These are phyloP conservation scores for Telmatochromis sp. DNA, from an alignment of 2,113 vertebrate species.

Conservation along the genomic window DNA sequence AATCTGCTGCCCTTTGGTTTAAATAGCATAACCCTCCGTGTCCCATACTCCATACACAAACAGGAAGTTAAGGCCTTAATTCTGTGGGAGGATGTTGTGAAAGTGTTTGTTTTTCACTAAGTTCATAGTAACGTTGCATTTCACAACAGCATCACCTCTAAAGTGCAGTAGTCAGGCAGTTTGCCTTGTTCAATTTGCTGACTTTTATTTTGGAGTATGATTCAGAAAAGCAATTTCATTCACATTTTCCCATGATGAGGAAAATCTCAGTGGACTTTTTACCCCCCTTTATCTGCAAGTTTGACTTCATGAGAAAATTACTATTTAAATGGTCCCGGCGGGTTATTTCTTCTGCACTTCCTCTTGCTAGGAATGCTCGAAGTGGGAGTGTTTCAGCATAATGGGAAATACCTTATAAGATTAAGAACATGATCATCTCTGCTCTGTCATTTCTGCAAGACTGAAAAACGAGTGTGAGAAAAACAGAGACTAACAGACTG, in stretches of 20 bases:
- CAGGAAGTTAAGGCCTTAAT: conserved; percentile 63
- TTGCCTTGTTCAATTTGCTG: background rate
- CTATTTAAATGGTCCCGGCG: conserved; percentile 14
- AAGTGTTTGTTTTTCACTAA: conserved; percentile 40
- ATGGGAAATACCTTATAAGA: conserved; percentile 19
- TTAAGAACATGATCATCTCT: background rate
- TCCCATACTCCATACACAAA: conserved; percentile 62
- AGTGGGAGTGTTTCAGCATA: conserved; percentile 1
- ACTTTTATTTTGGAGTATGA: background rate
- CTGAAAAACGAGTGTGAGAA: background rate
- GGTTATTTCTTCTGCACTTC: conserved; percentile 36
- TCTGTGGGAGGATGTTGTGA: conserved; percentile 53
- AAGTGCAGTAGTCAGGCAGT: background rate
- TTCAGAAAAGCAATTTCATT: background rate
- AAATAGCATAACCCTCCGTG: conserved; percentile 60
- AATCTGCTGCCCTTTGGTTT: conserved; percentile 72
- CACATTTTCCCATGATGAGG: conserved; percentile 20
- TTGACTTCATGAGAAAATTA: conserved; percentile 44
- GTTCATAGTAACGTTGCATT: background rate
- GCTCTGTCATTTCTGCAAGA: background rate
- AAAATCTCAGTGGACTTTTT: conserved; percentile 15
- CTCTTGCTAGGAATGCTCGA: conserved; percentile 9
- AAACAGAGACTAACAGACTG: background rate
- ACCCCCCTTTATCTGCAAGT: background rate
- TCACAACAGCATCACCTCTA: background rate